phyloP scores from a whole-genome alignment of 2,113 vertebrate genomes.

The Siphamia tubifer region DNA sequence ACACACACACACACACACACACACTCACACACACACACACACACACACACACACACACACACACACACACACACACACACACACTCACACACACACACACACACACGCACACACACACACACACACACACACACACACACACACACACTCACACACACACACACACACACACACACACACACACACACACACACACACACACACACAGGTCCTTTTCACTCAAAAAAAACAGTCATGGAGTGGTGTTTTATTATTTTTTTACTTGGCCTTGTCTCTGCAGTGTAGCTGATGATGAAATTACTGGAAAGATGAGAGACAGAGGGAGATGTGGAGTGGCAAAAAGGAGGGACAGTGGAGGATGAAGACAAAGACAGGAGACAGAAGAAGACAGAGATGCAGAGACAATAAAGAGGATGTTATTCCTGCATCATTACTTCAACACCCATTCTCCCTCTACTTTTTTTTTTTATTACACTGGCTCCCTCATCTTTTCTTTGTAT shows the following conservation, averaged over 20 bases:
- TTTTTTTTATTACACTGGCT: conserved; percentile 47
- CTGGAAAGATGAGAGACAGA: conserved; percentile 60
- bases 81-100: no score
- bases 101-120: no score
- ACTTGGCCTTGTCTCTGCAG: conserved; percentile 29
- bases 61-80: no score
- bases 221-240: neutral
- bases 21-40: no score
- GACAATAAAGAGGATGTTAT: conserved; percentile 53
- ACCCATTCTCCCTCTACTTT: conserved; percentile 40
- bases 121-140: no score
- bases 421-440: conserved; percentile 65
- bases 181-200: no score
- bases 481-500: conserved; percentile 62
- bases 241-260: no score
- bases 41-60: no score
- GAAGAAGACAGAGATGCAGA: neutral
- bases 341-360: conserved; percentile 18
- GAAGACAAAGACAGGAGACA: conserved; percentile 35
- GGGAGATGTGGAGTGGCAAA: conserved; percentile 5
- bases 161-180: no score
- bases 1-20: no score
- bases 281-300: conserved; percentile 62
- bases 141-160: no score
- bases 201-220: no score